Base-by-base conservation (phyloP, 2,797 vertebrate genomes). In the Meda fulgida region DNA sequence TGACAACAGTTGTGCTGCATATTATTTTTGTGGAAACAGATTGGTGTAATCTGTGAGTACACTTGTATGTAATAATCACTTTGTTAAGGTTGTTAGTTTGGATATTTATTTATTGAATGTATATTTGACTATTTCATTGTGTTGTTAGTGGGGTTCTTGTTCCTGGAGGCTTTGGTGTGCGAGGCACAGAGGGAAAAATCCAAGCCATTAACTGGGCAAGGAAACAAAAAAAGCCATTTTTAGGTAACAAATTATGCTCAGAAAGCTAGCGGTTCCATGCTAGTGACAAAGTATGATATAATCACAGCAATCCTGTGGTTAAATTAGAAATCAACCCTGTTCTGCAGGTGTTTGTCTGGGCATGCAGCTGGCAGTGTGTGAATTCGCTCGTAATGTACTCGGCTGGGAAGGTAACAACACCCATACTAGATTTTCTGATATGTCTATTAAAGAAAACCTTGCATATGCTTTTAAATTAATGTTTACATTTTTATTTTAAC, bases 141-240 rank as follows among this genome's bases (percentile, higher is more conserved):
- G 66, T 2, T 69, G 66, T 11, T 34, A 69, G 98, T 0, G 98
- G 97, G n/a, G 94, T 99, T 60, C 92, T 99, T 92, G 97, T 99
- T 84, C 98, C 98, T 23, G 98, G 98, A 85, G 98, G 98, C 48
- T 99, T 99, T 91, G 98, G 97, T 81, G 94, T 96, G 85, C 95
- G 97, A 87, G 98, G 98, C n/a, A 99, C 97, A 19, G 98, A 99
- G 93, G 98, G 98, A 77, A 99, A 99, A 93, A 97, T 99, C 76
- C 95, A 96, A 80, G 98, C 98, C 8, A 98, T 98, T 87, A 94
- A 93, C 89, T 99, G 98, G 98, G 97, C 98, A 19, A 96, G 98
- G 65, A 97, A 97, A 89, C 96, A 98, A 93, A 99, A 96, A 88
- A 99, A 97, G 78, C 97, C 98, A 1, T 99, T 98, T 86, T 91